Evolutionary conservation across 2,888 invertebrate genomes (phyloP).

Genomic region (Pollenia griseotomentosa): DNA sequence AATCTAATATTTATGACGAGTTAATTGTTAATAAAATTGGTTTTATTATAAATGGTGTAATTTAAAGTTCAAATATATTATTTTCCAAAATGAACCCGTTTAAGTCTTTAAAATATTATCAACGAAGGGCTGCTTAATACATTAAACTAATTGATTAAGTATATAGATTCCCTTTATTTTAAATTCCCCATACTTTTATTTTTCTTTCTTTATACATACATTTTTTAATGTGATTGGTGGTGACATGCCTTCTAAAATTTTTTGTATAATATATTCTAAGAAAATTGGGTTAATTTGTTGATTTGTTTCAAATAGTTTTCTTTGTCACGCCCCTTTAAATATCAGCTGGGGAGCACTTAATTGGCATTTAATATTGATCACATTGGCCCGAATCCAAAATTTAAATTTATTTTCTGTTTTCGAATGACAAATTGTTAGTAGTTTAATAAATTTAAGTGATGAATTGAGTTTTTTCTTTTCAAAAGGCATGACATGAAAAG

Average conservation of each 20-base stretch:
- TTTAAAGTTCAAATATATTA: background rate
- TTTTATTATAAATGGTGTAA: background rate
- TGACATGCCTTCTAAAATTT: background rate
- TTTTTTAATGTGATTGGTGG: too few relatives aligned
- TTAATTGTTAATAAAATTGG: too few relatives aligned
- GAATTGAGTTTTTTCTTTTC: background rate
- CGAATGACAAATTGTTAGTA: background rate
- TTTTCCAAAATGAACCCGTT: background rate
- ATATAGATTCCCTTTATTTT: background rate
- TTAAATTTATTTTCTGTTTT: background rate
- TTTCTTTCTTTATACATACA: too few relatives aligned
- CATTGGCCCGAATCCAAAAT: conserved; percentile 14
- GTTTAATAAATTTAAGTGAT: background rate
- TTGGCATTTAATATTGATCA: background rate
- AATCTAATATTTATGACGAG: too few relatives aligned
- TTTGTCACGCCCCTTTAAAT: conserved; percentile 13
- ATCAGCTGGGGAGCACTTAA: conserved; percentile 5
- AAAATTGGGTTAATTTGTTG: conserved; percentile 21
- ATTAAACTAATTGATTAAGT: background rate
- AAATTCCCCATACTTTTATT: background rate
- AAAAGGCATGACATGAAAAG: background rate
- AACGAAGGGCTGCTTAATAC: background rate
- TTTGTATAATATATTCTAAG: background rate
- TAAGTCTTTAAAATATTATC: background rate
- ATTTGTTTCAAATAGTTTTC: background rate